A percentile compares a stretch with the other conserved stretches of the same genome.
Evolutionary conservation across 2,888 invertebrate species (phyloP).

Genomic region (Lordiphosa fenestrarum): DNA sequence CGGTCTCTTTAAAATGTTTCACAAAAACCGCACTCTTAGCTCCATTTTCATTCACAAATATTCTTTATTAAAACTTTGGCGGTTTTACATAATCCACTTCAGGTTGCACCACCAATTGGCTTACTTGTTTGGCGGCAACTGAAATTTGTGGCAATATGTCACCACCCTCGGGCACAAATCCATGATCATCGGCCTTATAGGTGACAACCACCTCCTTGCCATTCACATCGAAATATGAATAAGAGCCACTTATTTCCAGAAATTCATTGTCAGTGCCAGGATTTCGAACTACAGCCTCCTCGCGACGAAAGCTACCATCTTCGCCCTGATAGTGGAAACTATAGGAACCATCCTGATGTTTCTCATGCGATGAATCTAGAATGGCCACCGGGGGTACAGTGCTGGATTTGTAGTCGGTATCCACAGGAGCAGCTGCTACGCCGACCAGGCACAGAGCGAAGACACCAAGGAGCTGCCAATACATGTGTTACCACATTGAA

Average conservation of each 20-base stretch:
- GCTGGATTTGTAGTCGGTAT: conserved; percentile 8
- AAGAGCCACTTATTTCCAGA: conserved; percentile 75
- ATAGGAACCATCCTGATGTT: conserved; percentile 76
- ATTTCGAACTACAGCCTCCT: conserved; percentile 73
- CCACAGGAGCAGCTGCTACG: conserved; percentile 56
- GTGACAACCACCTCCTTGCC: conserved; percentile 76
- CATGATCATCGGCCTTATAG: conserved; percentile 77
- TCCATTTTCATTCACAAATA: conserved; percentile 6
- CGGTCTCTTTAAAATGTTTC: too few relatives aligned
- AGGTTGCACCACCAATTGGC: conserved; percentile 47
- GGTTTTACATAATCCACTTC: conserved; percentile 41
- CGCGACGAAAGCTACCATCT: conserved; percentile 76
- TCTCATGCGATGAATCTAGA: conserved; percentile 70
- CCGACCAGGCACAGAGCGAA: conserved; percentile 39
- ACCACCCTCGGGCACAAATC: conserved; percentile 78
- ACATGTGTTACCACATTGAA: background rate
- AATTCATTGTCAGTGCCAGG: conserved; percentile 66
- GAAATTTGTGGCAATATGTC: conserved; percentile 74
- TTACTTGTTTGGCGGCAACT: conserved; percentile 66
- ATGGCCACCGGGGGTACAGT: conserved; percentile 61
- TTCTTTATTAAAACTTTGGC: conserved; percentile 40
- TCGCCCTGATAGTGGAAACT: conserved; percentile 73
- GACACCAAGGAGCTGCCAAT: conserved; percentile 36
- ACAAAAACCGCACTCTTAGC: conserved; percentile 8
- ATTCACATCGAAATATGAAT: conserved; percentile 75